phyloP scores from a whole-genome alignment of 2,113 vertebrate species.

The Alouatta palliata region DNA sequence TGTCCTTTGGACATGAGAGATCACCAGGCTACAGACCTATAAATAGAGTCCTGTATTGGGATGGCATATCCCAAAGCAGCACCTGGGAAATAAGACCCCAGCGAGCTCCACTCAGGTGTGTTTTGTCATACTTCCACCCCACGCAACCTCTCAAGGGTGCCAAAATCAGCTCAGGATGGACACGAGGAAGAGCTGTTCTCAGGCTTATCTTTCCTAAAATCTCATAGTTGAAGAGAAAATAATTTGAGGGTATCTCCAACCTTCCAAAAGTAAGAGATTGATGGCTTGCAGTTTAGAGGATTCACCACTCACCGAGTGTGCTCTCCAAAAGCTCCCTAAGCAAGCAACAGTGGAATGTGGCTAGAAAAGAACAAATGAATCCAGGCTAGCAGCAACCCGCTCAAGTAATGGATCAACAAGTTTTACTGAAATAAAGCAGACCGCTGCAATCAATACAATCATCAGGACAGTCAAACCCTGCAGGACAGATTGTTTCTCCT shows the following conservation, averaged over 20 bases:
- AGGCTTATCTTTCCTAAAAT: background rate
- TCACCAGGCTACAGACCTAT: background rate
- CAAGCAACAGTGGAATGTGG: background rate
- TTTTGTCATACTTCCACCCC: rapidly evolving
- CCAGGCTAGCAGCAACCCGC: conserved; percentile 44
- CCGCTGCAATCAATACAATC: conserved; percentile 41
- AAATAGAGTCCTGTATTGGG: conserved; percentile 36
- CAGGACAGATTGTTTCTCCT: conserved; percentile 49
- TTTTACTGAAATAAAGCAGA: conserved; percentile 60
- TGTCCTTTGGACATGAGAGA: background rate
- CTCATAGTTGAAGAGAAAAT: background rate
- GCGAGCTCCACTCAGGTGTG: background rate
- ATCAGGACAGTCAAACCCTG: background rate
- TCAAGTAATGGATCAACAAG: conserved; percentile 60
- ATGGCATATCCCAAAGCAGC: background rate
- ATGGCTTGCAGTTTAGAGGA: background rate
- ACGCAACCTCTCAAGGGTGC: rapidly evolving
- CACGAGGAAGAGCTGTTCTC: background rate
- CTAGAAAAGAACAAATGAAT: conserved; percentile 70
- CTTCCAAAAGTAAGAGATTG: conserved; percentile 41
- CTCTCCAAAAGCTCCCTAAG: conserved; percentile 38
- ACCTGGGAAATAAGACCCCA: background rate
- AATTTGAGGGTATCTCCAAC: background rate
- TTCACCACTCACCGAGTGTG: background rate
- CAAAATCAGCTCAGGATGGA: rapidly evolving